Base-by-base conservation (phyloP, 2,797 vertebrate species). In the Benthosema pterotum region DNA sequence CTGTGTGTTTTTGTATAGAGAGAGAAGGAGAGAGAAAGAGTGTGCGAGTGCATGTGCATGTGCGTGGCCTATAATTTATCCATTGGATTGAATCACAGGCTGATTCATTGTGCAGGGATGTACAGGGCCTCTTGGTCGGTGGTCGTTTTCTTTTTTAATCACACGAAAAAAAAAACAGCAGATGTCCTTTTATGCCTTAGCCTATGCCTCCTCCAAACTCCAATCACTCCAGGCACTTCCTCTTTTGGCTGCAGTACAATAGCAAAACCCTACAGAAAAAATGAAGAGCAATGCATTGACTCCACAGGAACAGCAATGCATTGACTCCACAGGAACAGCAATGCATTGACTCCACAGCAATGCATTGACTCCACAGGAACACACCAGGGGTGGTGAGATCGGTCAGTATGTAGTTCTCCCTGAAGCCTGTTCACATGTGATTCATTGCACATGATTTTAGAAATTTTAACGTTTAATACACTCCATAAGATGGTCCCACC, bases 151-250 rank as follows among this genome's bases (percentile, higher is more conserved):
- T 70, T 63, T 17, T 57, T 69, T 43, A 45, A 11, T 59, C 68
- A 68, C 63, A 18, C 14, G 18, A 45, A 32, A 74, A 25, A n/a
- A 42, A 54, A 51, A 4, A 42, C 42, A 52, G 69, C 79, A 82
- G 79, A 82, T 87, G 80, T 82, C 65, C 67, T 55, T 58, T 80
- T 84, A 82, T 85, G 32, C 32, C 15, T 43, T 25, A 22, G n/a
- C n/a, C 4, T 66, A 57, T 16, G 17, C 64, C 62, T 53, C 71
- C 54, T 65, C 70, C 17, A 45, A 22, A 48, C 66, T 80, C 32
- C 32, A 38, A 38, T 38, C 32, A 38, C 32, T 38, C 32, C 48
- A 57, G 69, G 54, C 28, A 79, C 62, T 74, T 77, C 63, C 73
- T 69, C 49, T 74, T 74, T 74, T 74, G 61, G 67, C 11, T 11